Evolutionary conservation across 2,888 invertebrate genomes (phyloP).

Genomic region (Dynastes grantii): DNA sequence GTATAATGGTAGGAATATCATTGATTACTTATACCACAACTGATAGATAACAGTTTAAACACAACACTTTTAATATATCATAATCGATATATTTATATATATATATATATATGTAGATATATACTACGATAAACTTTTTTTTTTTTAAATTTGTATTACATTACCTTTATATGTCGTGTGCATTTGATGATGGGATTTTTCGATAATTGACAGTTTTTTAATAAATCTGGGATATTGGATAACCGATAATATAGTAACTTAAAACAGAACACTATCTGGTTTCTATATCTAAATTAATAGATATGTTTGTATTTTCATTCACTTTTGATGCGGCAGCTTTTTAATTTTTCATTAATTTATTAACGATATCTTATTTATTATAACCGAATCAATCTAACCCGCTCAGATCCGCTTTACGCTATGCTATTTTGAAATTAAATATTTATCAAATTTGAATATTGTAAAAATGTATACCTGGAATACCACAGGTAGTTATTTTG

Average conservation of each 20-base stretch:
- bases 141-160: constrained; percentile 57
- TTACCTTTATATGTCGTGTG: constrained; percentile 56
- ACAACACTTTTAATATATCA: constrained; percentile 55
- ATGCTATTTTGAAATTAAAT: neutral
- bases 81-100: constrained; percentile 57
- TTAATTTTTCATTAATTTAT: neutral
- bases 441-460: no score
- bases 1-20: constrained; percentile 28
- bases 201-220: constrained; percentile 19
- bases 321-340: constrained; percentile 14
- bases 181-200: neutral
- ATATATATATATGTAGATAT: constrained; percentile 17
- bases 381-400: neutral
- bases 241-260: neutral
- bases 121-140: neutral
- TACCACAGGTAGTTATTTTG: no score
- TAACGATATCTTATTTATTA: neutral
- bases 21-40: constrained; percentile 25
- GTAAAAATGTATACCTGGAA: no score
- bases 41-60: constrained; percentile 49
- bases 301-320: constrained; percentile 29
- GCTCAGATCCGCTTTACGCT: neutral
- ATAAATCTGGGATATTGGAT: neutral
- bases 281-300: constrained; percentile 39
- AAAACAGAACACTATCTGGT: neutral